Conservation (phyloP, 2,113 vertebrate species). For the Ifrita kowaldi region DNA sequence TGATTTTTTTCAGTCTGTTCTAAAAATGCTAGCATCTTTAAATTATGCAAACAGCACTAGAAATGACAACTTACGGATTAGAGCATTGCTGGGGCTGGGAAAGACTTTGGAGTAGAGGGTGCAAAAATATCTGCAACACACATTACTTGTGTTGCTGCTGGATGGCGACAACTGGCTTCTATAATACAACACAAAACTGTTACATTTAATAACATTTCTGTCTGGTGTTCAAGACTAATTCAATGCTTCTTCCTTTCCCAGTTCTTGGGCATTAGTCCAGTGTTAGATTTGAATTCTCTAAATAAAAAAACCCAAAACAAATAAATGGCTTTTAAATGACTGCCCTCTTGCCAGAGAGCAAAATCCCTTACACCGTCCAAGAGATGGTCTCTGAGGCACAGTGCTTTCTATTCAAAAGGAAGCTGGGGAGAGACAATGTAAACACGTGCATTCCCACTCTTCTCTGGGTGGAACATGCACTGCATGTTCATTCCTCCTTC, state of each 20-base stretch:
- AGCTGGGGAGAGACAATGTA: background rate
- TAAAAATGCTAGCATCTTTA: background rate
- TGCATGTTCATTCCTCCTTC: background rate
- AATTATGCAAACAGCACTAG: background rate
- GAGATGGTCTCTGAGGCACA: background rate
- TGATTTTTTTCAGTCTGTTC: background rate
- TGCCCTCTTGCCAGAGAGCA: background rate
- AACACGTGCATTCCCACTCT: background rate
- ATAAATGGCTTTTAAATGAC: background rate
- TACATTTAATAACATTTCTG: background rate
- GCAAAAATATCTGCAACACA: background rate
- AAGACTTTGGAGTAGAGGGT: background rate
- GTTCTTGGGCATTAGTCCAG: background rate
- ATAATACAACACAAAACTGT: background rate
- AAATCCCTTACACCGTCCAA: background rate
- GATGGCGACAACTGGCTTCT: background rate
- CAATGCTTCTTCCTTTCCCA: background rate
- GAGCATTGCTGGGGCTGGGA: background rate
- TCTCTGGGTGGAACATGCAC: background rate
- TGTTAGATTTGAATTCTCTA: background rate
- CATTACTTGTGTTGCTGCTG: background rate
- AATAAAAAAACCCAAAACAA: background rate
- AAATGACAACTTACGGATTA: background rate
- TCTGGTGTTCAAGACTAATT: background rate
- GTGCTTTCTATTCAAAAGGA: background rate